Percentiles rank a stretch among this genome's conserved stretches.
Conservation (phyloP, 2,888 invertebrate genomes). For the Mesorhabditis belari region DNA sequence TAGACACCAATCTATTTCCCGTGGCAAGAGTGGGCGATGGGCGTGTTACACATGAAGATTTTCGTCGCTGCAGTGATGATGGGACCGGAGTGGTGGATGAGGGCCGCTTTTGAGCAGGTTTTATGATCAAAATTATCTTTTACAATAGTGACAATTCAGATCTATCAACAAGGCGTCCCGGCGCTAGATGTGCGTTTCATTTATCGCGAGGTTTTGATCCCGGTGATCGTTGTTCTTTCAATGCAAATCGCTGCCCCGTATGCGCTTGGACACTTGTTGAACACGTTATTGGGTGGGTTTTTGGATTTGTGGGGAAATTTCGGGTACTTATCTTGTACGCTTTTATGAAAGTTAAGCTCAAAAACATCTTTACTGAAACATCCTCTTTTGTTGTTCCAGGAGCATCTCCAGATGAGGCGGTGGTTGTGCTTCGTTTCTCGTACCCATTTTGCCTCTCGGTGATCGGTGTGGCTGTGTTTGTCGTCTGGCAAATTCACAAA, state of each 20-base stretch:
- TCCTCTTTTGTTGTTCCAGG: background rate
- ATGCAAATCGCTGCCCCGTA: slow-evolving; percentile 87
- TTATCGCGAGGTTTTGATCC: slow-evolving; percentile 71
- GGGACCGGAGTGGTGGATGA: slow-evolving; percentile 90
- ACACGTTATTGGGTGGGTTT: slow-evolving; percentile 18
- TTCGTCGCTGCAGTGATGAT: slow-evolving; percentile 91
- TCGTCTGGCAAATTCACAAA: slow-evolving; percentile 80
- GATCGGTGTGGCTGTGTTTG: slow-evolving; percentile 55
- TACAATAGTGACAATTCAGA: slow-evolving; percentile 53
- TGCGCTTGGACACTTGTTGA: slow-evolving; percentile 69
- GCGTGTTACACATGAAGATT: slow-evolving; percentile 93
- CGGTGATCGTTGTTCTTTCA: slow-evolving; percentile 80
- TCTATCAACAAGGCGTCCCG: slow-evolving; percentile 84
- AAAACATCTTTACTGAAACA: slow-evolving; percentile 1
- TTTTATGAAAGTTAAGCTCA: background rate
- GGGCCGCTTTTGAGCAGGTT: slow-evolving; percentile 78
- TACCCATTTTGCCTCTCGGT: slow-evolving; percentile 78
- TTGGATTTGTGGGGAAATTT: background rate
- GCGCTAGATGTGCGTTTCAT: slow-evolving; percentile 85
- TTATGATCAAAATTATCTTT: background rate
- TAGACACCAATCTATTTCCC: slow-evolving; percentile 63
- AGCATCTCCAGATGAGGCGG: slow-evolving; percentile 58
- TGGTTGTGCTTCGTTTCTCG: slow-evolving; percentile 73
- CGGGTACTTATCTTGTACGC: background rate
- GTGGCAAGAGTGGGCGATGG: slow-evolving; percentile 87